phyloP scores from a whole-genome alignment of 2,888 invertebrate species.

The Petrolisthes cinctipes region DNA sequence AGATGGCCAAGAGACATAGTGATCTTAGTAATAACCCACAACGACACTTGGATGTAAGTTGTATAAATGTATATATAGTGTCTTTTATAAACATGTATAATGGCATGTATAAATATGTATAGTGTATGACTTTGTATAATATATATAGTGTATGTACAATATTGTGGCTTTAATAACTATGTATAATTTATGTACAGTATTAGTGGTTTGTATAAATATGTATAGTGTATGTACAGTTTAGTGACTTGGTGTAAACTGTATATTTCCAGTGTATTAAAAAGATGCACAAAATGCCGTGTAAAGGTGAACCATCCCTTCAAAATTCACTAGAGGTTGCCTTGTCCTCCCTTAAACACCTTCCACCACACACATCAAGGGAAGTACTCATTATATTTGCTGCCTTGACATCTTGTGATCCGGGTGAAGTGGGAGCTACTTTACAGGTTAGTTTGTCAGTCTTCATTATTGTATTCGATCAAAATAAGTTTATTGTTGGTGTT shows the following conservation, averaged over 20 bases:
- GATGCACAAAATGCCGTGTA: constrained; percentile 77
- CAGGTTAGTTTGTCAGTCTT: constrained; percentile 73
- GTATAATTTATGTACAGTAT: no score
- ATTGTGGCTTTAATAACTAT: no score
- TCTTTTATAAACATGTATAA: background rate
- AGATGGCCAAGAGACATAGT: constrained; percentile 91
- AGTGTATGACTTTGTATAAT: constrained; percentile 14
- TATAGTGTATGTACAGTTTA: no score
- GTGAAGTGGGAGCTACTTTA: constrained; percentile 88
- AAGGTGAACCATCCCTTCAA: constrained; percentile 95
- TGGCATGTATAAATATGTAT: background rate
- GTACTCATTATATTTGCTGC: constrained; percentile 92
- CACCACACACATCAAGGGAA: constrained; percentile 95
- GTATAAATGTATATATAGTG: background rate
- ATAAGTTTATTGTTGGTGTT: no score
- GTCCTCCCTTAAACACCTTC: constrained; percentile 86
- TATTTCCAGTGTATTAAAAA: constrained; percentile 66
- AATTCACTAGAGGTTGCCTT: constrained; percentile 92
- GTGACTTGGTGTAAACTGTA: background rate
- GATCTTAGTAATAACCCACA: constrained; percentile 89
- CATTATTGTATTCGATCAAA: no score
- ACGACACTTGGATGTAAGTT: constrained; percentile 79
- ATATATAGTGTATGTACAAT: constrained; percentile 6
- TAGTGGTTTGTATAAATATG: no score
- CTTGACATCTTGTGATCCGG: constrained; percentile 96